These are phyloP conservation scores for Orthosia incerta DNA, from an alignment of 2,888 invertebrate species.

Conservation along the genomic window DNA sequence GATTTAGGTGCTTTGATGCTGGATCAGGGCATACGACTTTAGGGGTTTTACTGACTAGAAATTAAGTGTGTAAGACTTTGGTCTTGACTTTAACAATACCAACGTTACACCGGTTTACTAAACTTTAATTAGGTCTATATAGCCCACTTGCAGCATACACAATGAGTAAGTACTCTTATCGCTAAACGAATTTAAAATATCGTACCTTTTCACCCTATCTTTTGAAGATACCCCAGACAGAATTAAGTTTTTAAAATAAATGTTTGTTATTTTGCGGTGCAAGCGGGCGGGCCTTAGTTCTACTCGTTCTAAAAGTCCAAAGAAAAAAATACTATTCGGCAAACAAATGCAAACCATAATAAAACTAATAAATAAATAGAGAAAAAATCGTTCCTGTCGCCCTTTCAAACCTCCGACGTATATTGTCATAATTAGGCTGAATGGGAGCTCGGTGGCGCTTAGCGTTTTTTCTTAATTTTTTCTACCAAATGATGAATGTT, in stretches of 20 bases:
- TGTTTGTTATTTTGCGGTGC: no score
- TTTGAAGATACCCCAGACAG: no score
- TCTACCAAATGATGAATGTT: constrained; percentile 71
- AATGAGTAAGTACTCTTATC: no score
- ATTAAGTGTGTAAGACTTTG: neutral
- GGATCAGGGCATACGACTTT: no score
- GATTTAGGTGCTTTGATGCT: no score
- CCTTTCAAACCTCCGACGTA: constrained; percentile 83
- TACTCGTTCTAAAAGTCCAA: no score
- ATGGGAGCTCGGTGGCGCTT: constrained; percentile 80
- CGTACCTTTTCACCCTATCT: no score
- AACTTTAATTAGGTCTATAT: no score
- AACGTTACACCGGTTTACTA: no score
- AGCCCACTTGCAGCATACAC: no score
- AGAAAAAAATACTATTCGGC: constrained; percentile 1
- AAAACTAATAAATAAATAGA: constrained; percentile 82
- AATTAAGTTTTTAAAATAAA: no score
- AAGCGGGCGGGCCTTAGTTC: neutral
- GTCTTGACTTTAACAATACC: neutral
- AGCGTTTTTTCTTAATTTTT: constrained; percentile 73
- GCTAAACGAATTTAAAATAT: no score
- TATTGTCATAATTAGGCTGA: constrained; percentile 88
- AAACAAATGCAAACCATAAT: constrained; percentile 64
- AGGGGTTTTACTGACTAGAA: neutral
- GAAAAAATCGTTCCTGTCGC: constrained; percentile 69